These are phyloP conservation scores for Homalodisca vitripennis DNA, from an alignment of 1,140 invertebrate species.

Conservation along the genomic window DNA sequence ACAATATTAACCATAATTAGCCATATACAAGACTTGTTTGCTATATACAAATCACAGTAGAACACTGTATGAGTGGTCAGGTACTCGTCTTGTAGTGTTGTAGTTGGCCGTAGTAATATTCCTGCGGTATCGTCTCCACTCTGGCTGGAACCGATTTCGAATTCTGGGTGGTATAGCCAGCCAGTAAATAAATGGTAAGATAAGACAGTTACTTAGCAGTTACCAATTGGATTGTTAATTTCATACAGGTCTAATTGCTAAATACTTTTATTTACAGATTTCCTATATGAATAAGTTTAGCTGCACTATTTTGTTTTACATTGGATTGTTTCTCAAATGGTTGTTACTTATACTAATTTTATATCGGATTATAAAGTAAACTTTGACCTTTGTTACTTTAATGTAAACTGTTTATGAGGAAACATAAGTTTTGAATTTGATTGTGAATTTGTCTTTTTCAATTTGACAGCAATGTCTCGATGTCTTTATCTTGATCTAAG, in stretches of 20 bases:
- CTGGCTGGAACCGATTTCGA: not conserved
- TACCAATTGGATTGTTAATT: not conserved
- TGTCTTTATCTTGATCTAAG: no score
- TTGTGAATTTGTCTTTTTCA: no score
- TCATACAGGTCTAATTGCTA: not conserved
- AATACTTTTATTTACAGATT: not conserved
- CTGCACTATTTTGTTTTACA: not conserved
- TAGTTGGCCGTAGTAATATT: conserved; percentile 27
- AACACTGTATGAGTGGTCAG: conserved; percentile 28
- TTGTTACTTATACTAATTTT: no score
- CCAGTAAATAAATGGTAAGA: not conserved
- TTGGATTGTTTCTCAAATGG: no score
- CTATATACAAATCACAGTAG: conserved; percentile 31
- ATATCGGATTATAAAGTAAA: no score
- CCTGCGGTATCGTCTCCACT: conserved; percentile 4
- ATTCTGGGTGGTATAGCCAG: not conserved
- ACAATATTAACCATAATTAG: no score
- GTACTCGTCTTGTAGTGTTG: conserved; percentile 25
- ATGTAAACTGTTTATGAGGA: no score
- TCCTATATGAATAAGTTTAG: not conserved
- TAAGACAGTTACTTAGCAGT: not conserved
- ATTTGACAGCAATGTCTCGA: no score
- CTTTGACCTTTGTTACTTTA: no score
- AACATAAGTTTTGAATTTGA: no score
- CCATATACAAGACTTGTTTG: no score